Evolutionary conservation across 2,797 vertebrate species (phyloP).

Genomic region (Ptychobarbus kaznakovi): DNA sequence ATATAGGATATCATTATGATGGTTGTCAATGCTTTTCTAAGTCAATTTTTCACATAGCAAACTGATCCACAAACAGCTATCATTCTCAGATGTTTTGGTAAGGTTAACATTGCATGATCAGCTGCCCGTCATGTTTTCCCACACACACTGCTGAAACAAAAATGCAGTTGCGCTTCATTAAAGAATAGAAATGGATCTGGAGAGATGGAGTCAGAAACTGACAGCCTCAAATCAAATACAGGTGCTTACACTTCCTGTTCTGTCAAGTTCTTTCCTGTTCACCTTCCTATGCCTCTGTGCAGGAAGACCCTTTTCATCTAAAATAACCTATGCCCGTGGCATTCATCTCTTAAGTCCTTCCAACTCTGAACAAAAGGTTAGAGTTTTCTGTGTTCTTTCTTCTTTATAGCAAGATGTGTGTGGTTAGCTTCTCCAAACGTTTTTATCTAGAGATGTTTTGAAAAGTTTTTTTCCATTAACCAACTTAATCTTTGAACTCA

Average conservation of each 20-base stretch:
- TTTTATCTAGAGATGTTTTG: background rate
- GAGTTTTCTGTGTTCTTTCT: constrained; percentile 16
- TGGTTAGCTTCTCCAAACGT: too few species aligned
- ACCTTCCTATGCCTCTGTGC: constrained; percentile 48
- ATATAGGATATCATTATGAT: background rate
- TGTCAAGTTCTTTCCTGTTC: constrained; percentile 48
- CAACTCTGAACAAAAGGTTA: constrained; percentile 30
- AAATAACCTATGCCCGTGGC: constrained; percentile 30
- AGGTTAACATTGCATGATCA: constrained; percentile 14
- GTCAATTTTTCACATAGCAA: background rate
- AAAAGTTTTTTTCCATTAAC: background rate
- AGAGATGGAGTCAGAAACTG: constrained; percentile 72
- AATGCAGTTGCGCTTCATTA: constrained; percentile 23
- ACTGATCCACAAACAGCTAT: constrained; percentile 9
- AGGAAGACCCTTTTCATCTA: constrained; percentile 35
- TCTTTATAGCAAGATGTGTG: background rate
- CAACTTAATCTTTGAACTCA: background rate
- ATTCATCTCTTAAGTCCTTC: constrained; percentile 13
- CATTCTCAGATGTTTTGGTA: constrained; percentile 19
- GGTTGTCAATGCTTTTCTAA: constrained; percentile 16
- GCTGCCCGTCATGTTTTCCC: constrained; percentile 34
- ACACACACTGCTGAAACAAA: constrained; percentile 38
- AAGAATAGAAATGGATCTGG: constrained; percentile 24
- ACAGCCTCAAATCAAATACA: constrained; percentile 81
- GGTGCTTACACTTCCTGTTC: constrained; percentile 80